These are phyloP conservation scores for Steatocranus sp. DNA, from an alignment of 2,797 vertebrate genomes.

Conservation along the genomic window DNA sequence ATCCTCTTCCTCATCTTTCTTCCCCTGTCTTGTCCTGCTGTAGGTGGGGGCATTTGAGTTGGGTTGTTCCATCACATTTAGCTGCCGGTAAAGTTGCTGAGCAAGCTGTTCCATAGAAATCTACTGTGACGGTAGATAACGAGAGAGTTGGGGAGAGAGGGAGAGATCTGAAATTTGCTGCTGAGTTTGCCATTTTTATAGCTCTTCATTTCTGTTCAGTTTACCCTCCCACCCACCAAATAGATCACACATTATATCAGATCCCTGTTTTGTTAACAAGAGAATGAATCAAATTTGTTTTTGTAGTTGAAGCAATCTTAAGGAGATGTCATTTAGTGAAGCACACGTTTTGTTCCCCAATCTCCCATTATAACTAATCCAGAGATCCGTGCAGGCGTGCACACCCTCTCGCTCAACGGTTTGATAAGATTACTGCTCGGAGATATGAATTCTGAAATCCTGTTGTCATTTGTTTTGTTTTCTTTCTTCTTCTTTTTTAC, in stretches of 20 bases:
- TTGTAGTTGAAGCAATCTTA: conserved; percentile 65
- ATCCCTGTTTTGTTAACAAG: conserved; percentile 62
- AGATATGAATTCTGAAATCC: conserved; percentile 31
- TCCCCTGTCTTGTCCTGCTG: conserved; percentile 41
- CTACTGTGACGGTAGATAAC: conserved; percentile 49
- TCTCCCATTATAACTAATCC: conserved; percentile 48
- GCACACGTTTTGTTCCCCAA: conserved; percentile 37
- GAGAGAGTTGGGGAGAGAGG: conserved; percentile 2
- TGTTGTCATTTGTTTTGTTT: conserved; percentile 9
- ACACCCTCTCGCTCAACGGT: conserved; percentile 27
- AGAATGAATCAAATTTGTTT: conserved; percentile 59
- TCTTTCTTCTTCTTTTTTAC: not conserved
- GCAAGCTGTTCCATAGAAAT: conserved; percentile 42
- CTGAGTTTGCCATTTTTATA: conserved; percentile 76
- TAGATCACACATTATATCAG: conserved; percentile 76
- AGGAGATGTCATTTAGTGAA: conserved; percentile 53
- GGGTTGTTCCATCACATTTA: conserved; percentile 51
- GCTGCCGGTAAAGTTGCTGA: conserved; percentile 37
- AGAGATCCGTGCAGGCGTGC: conserved; percentile 16
- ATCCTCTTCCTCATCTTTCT: conserved; percentile 41
- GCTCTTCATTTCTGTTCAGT: conserved; percentile 71
- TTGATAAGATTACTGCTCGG: conserved; percentile 26
- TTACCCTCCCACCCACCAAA: not conserved
- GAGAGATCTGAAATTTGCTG: conserved; percentile 58
- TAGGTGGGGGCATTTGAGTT: conserved; percentile 41